A percentile compares a stretch with the other conserved stretches of the same genome.
These are phyloP conservation scores for Phoxinus phoxinus DNA, from an alignment of 2,113 vertebrate genomes.

Conservation along the genomic window DNA sequence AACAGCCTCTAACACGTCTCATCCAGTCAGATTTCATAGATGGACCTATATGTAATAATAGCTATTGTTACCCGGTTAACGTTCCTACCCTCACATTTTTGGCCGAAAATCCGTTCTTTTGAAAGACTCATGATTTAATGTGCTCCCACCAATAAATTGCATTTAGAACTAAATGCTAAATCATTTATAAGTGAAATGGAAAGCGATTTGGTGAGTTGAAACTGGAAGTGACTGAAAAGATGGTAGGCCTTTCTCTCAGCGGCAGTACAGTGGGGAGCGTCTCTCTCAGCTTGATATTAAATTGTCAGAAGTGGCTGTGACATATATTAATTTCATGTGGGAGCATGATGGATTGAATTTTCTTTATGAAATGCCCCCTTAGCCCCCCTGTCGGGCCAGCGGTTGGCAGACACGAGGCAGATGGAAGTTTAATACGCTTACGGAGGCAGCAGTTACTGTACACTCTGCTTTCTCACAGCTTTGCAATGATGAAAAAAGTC, in stretches of 20 bases:
- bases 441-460: conserved; percentile 69
- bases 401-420: conserved; percentile 67
- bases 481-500: conserved; percentile 76
- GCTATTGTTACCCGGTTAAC: background rate
- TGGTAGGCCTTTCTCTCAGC: conserved; percentile 25
- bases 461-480: conserved; percentile 70
- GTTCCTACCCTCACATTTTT: background rate
- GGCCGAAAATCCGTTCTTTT: background rate
- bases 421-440: conserved; percentile 82
- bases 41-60: background rate
- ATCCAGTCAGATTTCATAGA: background rate
- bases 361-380: conserved; percentile 75
- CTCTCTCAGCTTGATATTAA: conserved; percentile 76
- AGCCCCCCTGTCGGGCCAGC: conserved; percentile 72
- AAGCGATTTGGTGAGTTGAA: conserved; percentile 14
- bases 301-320: conserved; percentile 80
- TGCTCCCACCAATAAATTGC: background rate
- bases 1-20: background rate
- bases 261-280: conserved; percentile 47
- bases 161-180: background rate
- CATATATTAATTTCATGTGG: conserved; percentile 84
- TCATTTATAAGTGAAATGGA: conserved; percentile 12
- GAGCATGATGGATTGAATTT: conserved; percentile 83
- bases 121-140: conserved; percentile 4
- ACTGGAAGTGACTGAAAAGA: conserved; percentile 10